phyloP scores from a whole-genome alignment of 2,888 invertebrate genomes.

The Cephus pulcher region DNA sequence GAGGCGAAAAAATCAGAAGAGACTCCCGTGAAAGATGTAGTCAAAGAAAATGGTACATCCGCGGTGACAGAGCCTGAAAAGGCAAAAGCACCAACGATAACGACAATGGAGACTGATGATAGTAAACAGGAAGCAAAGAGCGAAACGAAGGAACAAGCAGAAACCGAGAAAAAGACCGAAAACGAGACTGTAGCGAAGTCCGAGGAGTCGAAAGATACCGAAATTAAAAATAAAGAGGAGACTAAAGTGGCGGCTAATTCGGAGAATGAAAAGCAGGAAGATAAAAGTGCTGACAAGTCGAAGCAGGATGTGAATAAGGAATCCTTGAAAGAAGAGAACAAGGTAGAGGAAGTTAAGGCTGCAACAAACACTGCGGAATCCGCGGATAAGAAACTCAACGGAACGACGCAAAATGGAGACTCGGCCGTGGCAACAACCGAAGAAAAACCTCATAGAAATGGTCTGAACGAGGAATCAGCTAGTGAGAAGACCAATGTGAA shows the following conservation, averaged over 20 bases:
- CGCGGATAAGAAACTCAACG: conserved; percentile 49
- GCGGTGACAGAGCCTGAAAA: conserved; percentile 28
- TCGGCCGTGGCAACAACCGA: conserved; percentile 32
- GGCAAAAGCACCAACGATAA: conserved; percentile 27
- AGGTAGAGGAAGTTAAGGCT: conserved; percentile 10
- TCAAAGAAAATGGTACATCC: conserved; percentile 9
- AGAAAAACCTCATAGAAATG: conserved; percentile 58
- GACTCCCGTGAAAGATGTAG: conserved; percentile 1
- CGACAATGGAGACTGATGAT: conserved; percentile 15
- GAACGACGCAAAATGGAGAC: conserved; percentile 47
- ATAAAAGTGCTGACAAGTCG: conserved; percentile 6
- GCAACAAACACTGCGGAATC: conserved; percentile 8
- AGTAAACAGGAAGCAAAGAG: conserved; percentile 29
- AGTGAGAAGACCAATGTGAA: conserved; percentile 38
- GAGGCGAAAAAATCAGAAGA: conserved; percentile 18
- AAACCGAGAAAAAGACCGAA: conserved; percentile 21
- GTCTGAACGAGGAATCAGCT: conserved; percentile 50
- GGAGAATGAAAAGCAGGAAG: conserved; percentile 19
- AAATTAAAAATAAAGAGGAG: conserved; percentile 23
- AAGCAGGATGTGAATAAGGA: conserved; percentile 16
- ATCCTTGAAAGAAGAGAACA: conserved; percentile 14
- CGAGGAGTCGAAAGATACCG: conserved; percentile 14
- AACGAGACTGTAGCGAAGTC: conserved; percentile 10
- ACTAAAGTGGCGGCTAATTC: conserved; percentile 25
- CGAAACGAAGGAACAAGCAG: conserved; percentile 14